A percentile compares a stretch with the other conserved stretches of the same genome.
Conservation (phyloP, 2,797 vertebrate genomes). For the Fundulus diaphanus region DNA sequence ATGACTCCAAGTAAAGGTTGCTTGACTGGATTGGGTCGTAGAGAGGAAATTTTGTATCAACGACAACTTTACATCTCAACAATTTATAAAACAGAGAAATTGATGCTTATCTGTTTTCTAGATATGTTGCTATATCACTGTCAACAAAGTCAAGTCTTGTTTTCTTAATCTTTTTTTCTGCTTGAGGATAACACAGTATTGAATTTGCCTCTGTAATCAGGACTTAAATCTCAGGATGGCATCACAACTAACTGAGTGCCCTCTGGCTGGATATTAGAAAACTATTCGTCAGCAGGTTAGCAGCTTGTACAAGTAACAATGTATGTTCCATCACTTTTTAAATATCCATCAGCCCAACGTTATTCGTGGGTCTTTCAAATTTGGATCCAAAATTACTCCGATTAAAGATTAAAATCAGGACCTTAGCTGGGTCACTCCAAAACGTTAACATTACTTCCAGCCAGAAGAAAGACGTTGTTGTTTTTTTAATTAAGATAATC, state of each 20-base stretch:
- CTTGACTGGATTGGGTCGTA: constrained; percentile 36
- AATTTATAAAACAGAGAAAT: no score
- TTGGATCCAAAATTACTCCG: neutral
- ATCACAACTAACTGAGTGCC: neutral
- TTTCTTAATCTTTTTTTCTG: neutral
- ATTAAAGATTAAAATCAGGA: no score
- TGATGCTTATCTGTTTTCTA: no score
- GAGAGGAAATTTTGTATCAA: constrained; percentile 20
- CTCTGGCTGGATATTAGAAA: no score
- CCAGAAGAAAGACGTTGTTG: no score
- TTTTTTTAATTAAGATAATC: no score
- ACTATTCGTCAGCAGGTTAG: neutral
- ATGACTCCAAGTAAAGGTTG: constrained; percentile 57
- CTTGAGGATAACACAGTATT: neutral
- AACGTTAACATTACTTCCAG: no score
- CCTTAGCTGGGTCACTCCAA: no score
- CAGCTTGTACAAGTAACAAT: neutral
- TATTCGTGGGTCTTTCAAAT: neutral
- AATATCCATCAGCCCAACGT: neutral
- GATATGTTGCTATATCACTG: no score
- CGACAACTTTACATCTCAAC: constrained; percentile 32
- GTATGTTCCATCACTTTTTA: no score
- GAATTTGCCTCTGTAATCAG: neutral
- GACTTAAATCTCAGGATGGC: neutral
- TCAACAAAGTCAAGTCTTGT: neutral